Conservation (phyloP, 2,797 vertebrate genomes). For the Harpagifer antarcticus region DNA sequence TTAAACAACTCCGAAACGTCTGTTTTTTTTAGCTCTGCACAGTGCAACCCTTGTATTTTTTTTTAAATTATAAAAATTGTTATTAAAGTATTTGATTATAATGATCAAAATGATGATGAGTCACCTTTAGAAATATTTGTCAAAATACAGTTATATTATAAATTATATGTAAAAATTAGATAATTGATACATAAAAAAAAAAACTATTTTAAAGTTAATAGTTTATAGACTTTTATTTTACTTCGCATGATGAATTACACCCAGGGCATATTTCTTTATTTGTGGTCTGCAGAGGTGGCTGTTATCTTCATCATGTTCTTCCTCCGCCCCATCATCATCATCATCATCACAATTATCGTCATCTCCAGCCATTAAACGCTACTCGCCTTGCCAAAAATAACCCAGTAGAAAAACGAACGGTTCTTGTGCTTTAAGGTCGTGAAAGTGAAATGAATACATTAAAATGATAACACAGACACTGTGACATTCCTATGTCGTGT, state of each 20-base stretch:
- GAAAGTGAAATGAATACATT: background rate
- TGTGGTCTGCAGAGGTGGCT: slow-evolving; percentile 6
- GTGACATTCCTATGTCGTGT: slow-evolving; percentile 13
- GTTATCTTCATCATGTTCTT: background rate
- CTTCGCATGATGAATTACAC: too few species aligned
- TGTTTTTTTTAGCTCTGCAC: background rate
- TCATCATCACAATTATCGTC: slow-evolving; percentile 17
- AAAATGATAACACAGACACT: background rate
- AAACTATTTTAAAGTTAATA: too few species aligned
- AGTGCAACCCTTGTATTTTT: background rate
- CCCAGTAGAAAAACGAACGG: background rate
- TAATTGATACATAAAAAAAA: too few species aligned
- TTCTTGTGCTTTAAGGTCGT: background rate
- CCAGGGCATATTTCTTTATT: slow-evolving; percentile 23
- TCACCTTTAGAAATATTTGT: too few species aligned
- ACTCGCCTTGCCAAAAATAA: slow-evolving; percentile 22
- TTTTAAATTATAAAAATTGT: too few species aligned
- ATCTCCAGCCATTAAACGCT: slow-evolving; percentile 21
- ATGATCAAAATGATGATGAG: too few species aligned
- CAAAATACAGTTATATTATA: too few species aligned
- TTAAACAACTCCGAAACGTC: too few species aligned
- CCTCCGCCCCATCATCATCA: background rate
- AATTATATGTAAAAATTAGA: too few species aligned
- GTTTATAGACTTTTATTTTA: too few species aligned
- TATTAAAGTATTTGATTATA: too few species aligned